Conservation (phyloP, 2,113 vertebrate genomes). For the Oenanthe oenanthe region DNA sequence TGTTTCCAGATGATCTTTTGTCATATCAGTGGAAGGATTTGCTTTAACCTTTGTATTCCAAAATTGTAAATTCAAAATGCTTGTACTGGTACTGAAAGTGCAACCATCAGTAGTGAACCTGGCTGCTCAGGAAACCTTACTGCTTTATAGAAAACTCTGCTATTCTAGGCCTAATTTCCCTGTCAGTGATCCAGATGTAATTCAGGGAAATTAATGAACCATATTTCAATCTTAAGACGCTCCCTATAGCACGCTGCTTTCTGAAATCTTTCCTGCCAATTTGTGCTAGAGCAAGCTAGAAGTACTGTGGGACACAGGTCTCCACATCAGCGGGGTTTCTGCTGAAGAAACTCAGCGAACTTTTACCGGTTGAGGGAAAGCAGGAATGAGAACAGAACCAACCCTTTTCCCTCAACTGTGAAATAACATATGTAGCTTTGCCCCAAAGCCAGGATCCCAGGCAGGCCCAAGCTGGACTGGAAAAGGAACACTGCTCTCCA, state of each 20-base stretch:
- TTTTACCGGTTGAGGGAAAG: background rate
- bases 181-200: background rate
- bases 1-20: background rate
- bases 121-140: background rate
- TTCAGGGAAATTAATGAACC: background rate
- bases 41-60: background rate
- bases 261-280: background rate
- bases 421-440: background rate
- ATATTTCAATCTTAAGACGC: background rate
- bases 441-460: background rate
- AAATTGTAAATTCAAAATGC: background rate
- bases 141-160: background rate
- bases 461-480: background rate
- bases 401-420: background rate
- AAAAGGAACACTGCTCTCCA: background rate
- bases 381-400: background rate
- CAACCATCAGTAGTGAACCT: background rate
- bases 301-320: background rate
- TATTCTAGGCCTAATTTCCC: background rate
- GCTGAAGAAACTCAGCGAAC: background rate
- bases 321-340: background rate
- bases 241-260: background rate
- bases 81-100: background rate
- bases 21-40: background rate
- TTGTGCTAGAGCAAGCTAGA: background rate